These are phyloP conservation scores for Drosophila setosimentum DNA, from an alignment of 2,888 invertebrate genomes.

Conservation along the genomic window DNA sequence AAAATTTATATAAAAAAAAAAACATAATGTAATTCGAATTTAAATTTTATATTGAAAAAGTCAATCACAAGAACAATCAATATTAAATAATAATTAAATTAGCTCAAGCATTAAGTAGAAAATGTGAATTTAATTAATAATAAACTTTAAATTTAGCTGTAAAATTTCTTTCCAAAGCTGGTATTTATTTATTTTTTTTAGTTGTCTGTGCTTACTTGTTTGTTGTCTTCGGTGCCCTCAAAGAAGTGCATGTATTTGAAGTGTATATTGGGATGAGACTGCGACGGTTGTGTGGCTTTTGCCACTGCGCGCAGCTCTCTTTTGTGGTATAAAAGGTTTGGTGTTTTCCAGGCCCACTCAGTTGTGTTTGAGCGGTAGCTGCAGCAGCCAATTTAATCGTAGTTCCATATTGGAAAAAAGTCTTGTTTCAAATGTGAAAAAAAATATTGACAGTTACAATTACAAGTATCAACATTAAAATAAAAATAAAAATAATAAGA, in stretches of 20 bases:
- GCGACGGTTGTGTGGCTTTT: constrained; percentile 1
- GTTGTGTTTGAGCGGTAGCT: constrained; percentile 52
- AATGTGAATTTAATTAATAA: not conserved
- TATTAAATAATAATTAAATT: not conserved
- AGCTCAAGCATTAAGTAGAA: not conserved
- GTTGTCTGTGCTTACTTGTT: not conserved
- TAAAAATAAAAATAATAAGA: not conserved
- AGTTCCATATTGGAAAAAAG: constrained; percentile 25
- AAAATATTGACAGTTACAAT: constrained; percentile 51
- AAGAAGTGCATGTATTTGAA: not conserved
- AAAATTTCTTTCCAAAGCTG: not conserved
- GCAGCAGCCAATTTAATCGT: constrained; percentile 29
- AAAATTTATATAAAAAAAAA: too few relatives aligned
- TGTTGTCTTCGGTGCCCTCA: not conserved
- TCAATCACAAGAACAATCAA: not conserved
- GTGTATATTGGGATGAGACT: not conserved
- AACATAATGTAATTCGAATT: not conserved
- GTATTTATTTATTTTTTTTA: not conserved
- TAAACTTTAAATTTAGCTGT: not conserved
- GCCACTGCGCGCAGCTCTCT: constrained; percentile 15
- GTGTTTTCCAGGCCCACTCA: constrained; percentile 40
- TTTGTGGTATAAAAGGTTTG: constrained; percentile 62
- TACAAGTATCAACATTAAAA: constrained; percentile 34
- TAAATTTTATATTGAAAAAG: not conserved
- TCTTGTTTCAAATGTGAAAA: constrained; percentile 30